Evolutionary conservation across 2,888 invertebrate genomes (phyloP).

Genomic region (Stratiomys singularior): DNA sequence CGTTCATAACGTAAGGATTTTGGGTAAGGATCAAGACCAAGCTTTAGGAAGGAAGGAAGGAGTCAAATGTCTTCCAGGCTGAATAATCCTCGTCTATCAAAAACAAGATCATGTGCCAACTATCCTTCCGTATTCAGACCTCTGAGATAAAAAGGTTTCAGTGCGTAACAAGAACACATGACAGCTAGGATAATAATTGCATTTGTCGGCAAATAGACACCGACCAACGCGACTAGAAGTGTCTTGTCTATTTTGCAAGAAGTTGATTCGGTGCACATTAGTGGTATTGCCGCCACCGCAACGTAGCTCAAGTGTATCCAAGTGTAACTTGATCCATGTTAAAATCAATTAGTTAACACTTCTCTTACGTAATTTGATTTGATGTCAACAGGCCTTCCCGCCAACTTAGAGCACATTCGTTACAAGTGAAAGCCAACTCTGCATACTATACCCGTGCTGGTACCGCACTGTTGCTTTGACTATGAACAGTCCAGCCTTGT

Average conservation of each 20-base stretch:
- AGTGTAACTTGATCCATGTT: slow-evolving; percentile 45
- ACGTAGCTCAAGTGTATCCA: not conserved
- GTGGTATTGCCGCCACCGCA: not conserved
- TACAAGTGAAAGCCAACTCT: slow-evolving; percentile 30
- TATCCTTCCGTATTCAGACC: too few relatives aligned
- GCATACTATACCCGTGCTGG: not conserved
- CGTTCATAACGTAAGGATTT: too few relatives aligned
- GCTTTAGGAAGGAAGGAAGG: too few relatives aligned
- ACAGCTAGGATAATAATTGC: not conserved
- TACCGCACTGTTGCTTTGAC: not conserved
- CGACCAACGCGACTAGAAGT: not conserved
- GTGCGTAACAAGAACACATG: too few relatives aligned
- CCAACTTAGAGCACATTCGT: slow-evolving; percentile 19
- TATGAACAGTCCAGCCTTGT: not conserved
- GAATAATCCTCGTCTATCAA: too few relatives aligned
- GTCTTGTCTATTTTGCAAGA: not conserved
- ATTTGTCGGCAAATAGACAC: not conserved
- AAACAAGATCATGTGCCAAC: too few relatives aligned
- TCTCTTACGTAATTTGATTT: slow-evolving; percentile 48
- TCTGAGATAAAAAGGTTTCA: too few relatives aligned
- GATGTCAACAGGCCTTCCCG: slow-evolving; percentile 40
- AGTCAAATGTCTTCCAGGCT: too few relatives aligned
- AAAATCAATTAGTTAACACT: slow-evolving; percentile 51
- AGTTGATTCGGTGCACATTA: not conserved
- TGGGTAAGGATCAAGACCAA: too few relatives aligned